Conservation (phyloP, 2,797 vertebrate species). For the Pseudochirops cupreus region DNA sequence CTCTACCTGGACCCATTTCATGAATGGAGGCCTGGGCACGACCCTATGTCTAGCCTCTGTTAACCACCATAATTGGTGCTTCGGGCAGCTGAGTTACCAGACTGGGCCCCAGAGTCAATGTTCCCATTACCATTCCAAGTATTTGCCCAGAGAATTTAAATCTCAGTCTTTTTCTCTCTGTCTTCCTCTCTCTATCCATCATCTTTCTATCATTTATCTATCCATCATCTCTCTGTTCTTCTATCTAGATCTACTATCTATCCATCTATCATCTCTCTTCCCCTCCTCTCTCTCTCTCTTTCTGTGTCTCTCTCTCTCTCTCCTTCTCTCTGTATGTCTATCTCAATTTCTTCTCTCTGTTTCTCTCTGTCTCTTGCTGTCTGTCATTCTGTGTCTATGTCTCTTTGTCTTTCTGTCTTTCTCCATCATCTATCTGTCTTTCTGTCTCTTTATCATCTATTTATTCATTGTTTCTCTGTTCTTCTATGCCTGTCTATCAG, state of each 20-base stretch:
- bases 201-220: neutral
- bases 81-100: neutral
- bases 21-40: constrained; percentile 58
- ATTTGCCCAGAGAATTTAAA: neutral
- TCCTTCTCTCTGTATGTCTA: neutral
- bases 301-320: neutral
- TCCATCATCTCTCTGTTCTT: neutral
- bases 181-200: neutral
- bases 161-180: neutral
- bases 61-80: neutral
- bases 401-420: too few species aligned
- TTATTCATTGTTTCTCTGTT: neutral
- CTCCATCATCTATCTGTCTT: neutral
- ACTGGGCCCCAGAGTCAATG: neutral
- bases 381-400: neutral
- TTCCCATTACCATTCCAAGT: neutral
- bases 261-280: neutral
- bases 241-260: neutral
- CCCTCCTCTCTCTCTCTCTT: accelerated
- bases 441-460: too few species aligned
- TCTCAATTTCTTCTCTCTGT: too few species aligned
- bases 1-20: constrained; percentile 47
- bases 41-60: neutral
- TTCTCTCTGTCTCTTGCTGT: neutral
- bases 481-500: neutral